phyloP scores from a whole-genome alignment of 2,797 vertebrate genomes.

The Accipiter minullus region DNA sequence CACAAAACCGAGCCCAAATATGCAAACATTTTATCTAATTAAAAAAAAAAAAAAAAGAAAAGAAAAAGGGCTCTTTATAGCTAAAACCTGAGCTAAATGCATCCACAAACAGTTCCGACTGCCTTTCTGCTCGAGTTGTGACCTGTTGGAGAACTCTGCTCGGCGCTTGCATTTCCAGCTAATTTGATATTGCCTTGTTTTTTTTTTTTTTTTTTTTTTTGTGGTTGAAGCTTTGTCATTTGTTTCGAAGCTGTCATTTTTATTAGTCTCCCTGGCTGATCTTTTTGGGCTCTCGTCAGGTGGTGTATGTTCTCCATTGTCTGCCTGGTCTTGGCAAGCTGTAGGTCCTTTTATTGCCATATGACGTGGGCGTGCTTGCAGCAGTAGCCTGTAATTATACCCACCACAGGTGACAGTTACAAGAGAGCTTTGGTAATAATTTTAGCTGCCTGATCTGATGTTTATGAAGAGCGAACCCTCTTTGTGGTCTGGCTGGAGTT shows the following conservation, averaged over 20 bases:
- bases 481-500: conserved; percentile 70
- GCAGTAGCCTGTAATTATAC: conserved; percentile 89
- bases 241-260: conserved; percentile 78
- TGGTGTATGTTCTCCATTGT: conserved; percentile 73
- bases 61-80: background rate
- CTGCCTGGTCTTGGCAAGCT: conserved; percentile 75
- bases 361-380: conserved; percentile 80
- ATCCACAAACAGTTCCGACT: background rate
- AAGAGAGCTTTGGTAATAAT: conserved; percentile 75
- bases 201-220: background rate
- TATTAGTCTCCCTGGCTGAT: conserved; percentile 84
- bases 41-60: background rate
- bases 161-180: conserved; percentile 25
- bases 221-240: conserved; percentile 60
- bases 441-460: conserved; percentile 78
- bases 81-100: background rate
- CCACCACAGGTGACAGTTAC: conserved; percentile 85
- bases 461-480: conserved; percentile 74
- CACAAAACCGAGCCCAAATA: background rate
- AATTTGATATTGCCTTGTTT: conserved; percentile 14
- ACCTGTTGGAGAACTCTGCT: conserved; percentile 53
- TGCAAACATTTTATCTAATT: background rate
- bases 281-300: conserved; percentile 82
- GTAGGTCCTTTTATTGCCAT: conserved; percentile 77
- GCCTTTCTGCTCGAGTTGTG: background rate